Evolutionary conservation across 2,797 vertebrate genomes (phyloP).

Genomic region (Botia kubotai): DNA sequence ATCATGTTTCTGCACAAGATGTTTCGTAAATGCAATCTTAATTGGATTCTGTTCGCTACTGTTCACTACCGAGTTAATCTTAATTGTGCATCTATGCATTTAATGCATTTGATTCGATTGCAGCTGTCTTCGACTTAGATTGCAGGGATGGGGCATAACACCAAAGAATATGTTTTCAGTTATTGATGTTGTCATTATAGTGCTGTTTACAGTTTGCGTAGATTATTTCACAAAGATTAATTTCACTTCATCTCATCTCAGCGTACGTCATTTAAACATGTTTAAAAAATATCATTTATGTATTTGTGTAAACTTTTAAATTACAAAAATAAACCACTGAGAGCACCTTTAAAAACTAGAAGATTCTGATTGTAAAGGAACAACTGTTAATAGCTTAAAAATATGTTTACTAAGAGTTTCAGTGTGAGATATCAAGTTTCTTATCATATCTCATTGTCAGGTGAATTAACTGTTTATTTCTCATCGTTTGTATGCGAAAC

Average conservation of each 20-base stretch:
- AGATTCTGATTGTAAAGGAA: background rate
- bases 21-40: constrained; percentile 11
- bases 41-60: background rate
- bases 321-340: too few relatives aligned
- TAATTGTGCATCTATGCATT: background rate
- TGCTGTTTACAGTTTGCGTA: too few relatives aligned
- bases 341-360: too few relatives aligned
- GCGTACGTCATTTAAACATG: too few relatives aligned
- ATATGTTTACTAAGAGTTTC: background rate
- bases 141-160: background rate
- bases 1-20: background rate
- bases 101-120: background rate
- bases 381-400: background rate
- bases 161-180: background rate
- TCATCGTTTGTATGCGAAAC: background rate
- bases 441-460: background rate
- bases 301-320: too few relatives aligned
- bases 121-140: background rate
- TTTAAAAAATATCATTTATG: too few relatives aligned
- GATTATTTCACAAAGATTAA: too few relatives aligned
- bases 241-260: too few relatives aligned
- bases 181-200: too few relatives aligned
- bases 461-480: background rate
- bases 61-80: background rate
- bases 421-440: background rate